Percentiles rank a stretch among this genome's conserved stretches.
Conservation (phyloP, 2,113 vertebrate genomes). For the Mus musculus region DNA sequence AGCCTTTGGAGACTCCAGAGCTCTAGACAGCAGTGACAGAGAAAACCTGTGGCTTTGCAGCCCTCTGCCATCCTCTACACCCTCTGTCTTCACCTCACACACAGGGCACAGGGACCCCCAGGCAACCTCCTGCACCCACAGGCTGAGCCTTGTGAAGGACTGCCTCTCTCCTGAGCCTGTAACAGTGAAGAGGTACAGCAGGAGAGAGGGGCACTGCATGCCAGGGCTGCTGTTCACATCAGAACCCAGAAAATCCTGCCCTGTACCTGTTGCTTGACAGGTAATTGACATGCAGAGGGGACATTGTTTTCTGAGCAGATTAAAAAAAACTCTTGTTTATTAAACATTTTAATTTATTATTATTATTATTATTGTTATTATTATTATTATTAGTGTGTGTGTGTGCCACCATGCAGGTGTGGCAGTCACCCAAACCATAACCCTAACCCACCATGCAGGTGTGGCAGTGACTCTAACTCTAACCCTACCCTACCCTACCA, state of each 20-base stretch:
- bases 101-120: not conserved
- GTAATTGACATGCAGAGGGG: not conserved
- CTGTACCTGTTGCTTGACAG: not conserved
- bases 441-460: too few species aligned
- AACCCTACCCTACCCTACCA: too few species aligned
- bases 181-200: not conserved
- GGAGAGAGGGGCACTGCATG: not conserved
- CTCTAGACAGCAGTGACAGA: not conserved
- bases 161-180: not conserved
- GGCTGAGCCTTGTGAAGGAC: not conserved
- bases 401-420: too few species aligned
- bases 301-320: not conserved
- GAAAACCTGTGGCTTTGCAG: not conserved
- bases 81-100: not conserved
- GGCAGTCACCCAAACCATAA: not conserved
- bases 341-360: not conserved
- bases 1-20: not conserved
- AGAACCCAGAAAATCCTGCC: rapidly evolving
- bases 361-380: too few species aligned
- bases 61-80: not conserved
- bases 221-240: not conserved
- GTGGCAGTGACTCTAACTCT: too few species aligned
- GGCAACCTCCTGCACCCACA: not conserved
- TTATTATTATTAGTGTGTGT: not conserved
- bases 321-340: not conserved